Evolutionary conservation across 2,113 vertebrate species (phyloP), one percentile per base, ranked within the genome.

Genomic region (Gyps fulvus): DNA sequence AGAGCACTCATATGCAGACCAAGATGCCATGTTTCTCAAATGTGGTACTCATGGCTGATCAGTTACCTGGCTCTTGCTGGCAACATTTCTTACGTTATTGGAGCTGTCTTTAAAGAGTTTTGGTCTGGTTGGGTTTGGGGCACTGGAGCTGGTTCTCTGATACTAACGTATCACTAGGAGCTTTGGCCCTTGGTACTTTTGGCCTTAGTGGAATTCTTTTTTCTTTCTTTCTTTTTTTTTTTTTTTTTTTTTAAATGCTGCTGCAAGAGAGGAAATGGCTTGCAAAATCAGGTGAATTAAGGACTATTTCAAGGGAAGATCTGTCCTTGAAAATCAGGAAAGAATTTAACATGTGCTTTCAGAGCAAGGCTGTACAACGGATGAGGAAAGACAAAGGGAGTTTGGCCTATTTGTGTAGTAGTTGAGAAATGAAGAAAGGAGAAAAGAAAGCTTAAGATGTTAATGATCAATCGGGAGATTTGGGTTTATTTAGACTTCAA

Each of bases 41-140:
- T 15, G 15, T 10, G 16, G 13, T 71, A 6, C 63, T 67, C 7
- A 0, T 32, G 31, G 31, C 34, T 1, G 6, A 32, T 49, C 4
- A 3, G 20, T 62, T 66, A 55, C 55, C 54, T 62, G 11, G 3
- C 38, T 72, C 43, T 83, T 87, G 43, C 38, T 87, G 70, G 27
- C 31, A 87, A 6, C 7, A 7, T 42, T 88, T 91, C 80, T 63
- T 45, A 55, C 50, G 13, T 20, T 78, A 52, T 13, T 78, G 17
- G 10, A 65, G 25, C 31, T 79, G 25, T 49, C 62, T 70, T 77
- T 23, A 32, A 78, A 73, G 18, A 50, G 21, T 73, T 54, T 29
- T 18, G 4, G 5, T 43, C 18, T 87, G 50, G 14, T 27, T 92
- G 27, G 4, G 8, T 83, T 59, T 58, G 71, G n/a, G 45, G 21